These are phyloP conservation scores for Stenchaetothrips biformis DNA, from an alignment of 2,888 invertebrate genomes.

Conservation along the genomic window DNA sequence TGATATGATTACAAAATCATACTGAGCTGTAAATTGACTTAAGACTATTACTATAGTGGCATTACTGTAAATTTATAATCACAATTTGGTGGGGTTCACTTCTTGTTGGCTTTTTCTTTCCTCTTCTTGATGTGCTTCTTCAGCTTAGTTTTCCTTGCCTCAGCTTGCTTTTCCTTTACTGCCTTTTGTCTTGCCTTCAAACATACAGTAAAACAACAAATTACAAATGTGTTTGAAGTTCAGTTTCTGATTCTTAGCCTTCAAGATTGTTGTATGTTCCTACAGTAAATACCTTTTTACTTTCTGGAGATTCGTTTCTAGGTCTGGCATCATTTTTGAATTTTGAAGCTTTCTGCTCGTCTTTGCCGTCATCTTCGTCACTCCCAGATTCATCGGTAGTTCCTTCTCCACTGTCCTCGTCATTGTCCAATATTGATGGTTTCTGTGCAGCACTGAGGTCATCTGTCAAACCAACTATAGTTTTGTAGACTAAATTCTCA, in stretches of 20 bases:
- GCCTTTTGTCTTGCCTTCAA: slow-evolving; percentile 72
- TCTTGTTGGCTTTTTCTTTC: slow-evolving; percentile 62
- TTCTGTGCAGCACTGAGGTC: slow-evolving; percentile 66
- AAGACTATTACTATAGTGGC: neutral
- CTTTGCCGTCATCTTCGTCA: slow-evolving; percentile 44
- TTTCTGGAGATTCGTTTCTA: slow-evolving; percentile 73
- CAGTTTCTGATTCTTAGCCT: neutral
- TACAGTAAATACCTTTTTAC: slow-evolving; percentile 72
- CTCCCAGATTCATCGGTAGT: slow-evolving; percentile 39
- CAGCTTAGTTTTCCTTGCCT: slow-evolving; percentile 80
- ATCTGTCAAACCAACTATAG: slow-evolving; percentile 75
- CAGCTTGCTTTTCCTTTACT: slow-evolving; percentile 81
- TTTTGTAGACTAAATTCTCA: slow-evolving; percentile 75
- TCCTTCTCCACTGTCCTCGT: slow-evolving; percentile 39
- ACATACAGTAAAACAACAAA: slow-evolving; percentile 33
- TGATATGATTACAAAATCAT: neutral
- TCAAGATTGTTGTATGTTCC: neutral
- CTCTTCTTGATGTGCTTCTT: slow-evolving; percentile 93
- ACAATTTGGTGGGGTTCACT: slow-evolving; percentile 34
- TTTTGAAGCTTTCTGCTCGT: slow-evolving; percentile 54
- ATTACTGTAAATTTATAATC: neutral
- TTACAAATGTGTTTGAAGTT: neutral
- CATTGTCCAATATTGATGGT: slow-evolving; percentile 56
- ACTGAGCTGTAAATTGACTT: neutral
- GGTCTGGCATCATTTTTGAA: slow-evolving; percentile 65